Base-by-base conservation (phyloP, 1,140 invertebrate genomes). In the Drosophila ironensis region DNA sequence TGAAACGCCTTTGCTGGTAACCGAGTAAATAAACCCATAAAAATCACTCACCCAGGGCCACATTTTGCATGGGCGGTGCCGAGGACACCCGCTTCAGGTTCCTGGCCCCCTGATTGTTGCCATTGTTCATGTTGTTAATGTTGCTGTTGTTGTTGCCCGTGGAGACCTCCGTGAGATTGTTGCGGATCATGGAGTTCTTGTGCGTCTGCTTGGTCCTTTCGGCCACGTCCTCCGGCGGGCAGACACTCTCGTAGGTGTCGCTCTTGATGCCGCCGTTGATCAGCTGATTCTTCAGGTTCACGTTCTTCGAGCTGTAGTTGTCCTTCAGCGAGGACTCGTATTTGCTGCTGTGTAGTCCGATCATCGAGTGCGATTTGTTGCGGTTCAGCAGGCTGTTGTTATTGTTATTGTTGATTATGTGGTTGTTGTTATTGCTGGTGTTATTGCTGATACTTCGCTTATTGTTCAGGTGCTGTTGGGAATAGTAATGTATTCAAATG, bases 71-170 rank as follows among this genome's bases (percentile, higher is more conserved):
- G n/a, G 84, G 90, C 4, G 91, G 91, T 16, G 91, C 91, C 2
- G 91, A 92, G n/a, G 91, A 90, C 35, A 91, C 91, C 17, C 91
- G 84, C 61, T 92, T 92, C 33, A 92, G 61, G 14, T 87, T 71
- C 45, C 89, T 63, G 12, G 72, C 74, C 14, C 57, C 70, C 20
- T 59, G 68, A 17, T 45, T 73, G 52, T 51, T 73, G 50, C 35
- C 57, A 2, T 72, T 16, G 41, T 38, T 67, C 24, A 38, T 72
- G 41, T 51, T 67, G 50, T 46, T 71, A 40, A 11, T 72, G 25
- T 24, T 82, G 42, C 27, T 69, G 20, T 40, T 75, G 30, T 12
- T 59, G 20, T 42, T 61, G 24, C 8, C 57, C 24, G 27, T 24
- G 16, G 66, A 45, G 44, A 44, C 37, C 25, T 74, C 82, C 1